phyloP scores from a whole-genome alignment of 2,888 invertebrate species.

The Scaeva pyrastri region DNA sequence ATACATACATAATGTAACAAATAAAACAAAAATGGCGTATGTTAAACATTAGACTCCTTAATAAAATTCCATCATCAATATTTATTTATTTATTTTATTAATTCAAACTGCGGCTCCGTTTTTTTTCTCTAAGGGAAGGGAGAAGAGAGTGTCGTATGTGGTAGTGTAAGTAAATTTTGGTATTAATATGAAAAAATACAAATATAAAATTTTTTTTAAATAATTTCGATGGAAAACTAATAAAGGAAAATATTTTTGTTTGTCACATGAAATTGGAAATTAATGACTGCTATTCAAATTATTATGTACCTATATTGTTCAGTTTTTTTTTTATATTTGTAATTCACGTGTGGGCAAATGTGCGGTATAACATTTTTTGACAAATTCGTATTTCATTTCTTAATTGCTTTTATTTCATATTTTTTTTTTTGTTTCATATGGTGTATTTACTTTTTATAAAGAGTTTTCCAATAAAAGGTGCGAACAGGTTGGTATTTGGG shows the following conservation, averaged over 20 bases:
- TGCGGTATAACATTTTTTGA: too few relatives aligned
- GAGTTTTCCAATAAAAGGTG: too few relatives aligned
- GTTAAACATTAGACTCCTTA: slow-evolving; percentile 2
- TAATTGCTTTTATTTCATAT: too few relatives aligned
- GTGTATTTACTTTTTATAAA: too few relatives aligned
- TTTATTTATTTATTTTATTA: slow-evolving; percentile 1
- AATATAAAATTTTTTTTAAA: not conserved
- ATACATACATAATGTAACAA: too few relatives aligned
- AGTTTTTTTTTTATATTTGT: too few relatives aligned
- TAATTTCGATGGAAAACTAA: not conserved
- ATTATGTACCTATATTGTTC: not conserved
- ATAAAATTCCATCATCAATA: slow-evolving; percentile 10
- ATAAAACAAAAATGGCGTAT: not conserved
- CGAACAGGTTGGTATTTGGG: too few relatives aligned
- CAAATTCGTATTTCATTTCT: too few relatives aligned
- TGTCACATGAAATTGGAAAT: not conserved
- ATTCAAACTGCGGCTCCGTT: not conserved
- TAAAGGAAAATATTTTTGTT: not conserved
- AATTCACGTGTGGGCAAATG: too few relatives aligned
- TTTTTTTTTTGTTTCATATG: too few relatives aligned
- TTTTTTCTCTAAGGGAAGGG: too few relatives aligned
- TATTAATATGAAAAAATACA: not conserved
- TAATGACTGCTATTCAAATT: not conserved
- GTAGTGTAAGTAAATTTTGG: not conserved
- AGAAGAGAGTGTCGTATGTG: too few relatives aligned